These are phyloP conservation scores for Meriones psammophilus DNA, from an alignment of 2,797 vertebrate genomes.

Conservation along the genomic window DNA sequence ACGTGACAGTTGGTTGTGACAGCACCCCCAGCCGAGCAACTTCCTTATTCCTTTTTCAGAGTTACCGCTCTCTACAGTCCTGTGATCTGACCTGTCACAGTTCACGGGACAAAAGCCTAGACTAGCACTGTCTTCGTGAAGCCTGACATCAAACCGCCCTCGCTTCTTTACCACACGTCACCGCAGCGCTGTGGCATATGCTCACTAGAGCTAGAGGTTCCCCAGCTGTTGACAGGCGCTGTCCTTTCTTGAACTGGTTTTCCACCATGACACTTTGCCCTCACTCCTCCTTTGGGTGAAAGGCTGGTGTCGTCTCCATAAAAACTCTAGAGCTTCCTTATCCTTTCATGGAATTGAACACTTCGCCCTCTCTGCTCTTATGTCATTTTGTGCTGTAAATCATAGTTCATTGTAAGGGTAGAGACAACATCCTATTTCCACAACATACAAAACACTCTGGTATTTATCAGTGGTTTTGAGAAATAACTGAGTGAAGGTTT, in stretches of 20 bases:
- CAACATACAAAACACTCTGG: too few relatives aligned
- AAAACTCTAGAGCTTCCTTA: neutral
- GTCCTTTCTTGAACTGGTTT: neutral
- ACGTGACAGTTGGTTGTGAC: neutral
- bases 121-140: neutral
- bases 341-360: neutral
- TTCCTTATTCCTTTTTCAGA: neutral
- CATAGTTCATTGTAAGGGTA: neutral
- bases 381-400: neutral
- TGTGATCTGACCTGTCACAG: neutral
- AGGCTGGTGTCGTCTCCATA: neutral
- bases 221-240: accelerated
- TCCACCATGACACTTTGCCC: neutral
- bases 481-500: neutral
- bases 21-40: neutral
- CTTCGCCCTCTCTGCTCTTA: neutral
- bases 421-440: neutral
- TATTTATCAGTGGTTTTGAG: too few relatives aligned
- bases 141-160: neutral
- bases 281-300: neutral
- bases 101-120: neutral
- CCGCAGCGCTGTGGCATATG: neutral
- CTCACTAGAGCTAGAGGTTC: neutral
- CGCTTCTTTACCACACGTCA: neutral
- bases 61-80: neutral